These are phyloP conservation scores for Micropoecilia bifurca DNA, from an alignment of 2,797 vertebrate genomes.

Conservation along the genomic window DNA sequence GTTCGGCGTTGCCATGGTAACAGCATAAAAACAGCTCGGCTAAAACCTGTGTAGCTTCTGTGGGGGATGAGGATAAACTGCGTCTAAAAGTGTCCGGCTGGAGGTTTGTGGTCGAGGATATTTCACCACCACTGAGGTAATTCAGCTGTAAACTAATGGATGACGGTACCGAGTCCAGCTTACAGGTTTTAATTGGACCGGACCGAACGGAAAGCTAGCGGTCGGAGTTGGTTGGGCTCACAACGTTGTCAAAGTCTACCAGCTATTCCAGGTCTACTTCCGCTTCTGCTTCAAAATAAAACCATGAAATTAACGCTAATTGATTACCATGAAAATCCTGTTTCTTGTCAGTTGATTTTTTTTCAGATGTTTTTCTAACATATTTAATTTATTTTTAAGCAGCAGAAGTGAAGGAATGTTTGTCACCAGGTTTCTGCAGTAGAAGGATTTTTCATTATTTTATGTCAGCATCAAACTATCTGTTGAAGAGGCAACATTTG, in stretches of 20 bases:
- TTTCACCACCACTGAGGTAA: slow-evolving; percentile 48
- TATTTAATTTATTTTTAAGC: neutral
- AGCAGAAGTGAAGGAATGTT: neutral
- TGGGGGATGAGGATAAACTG: slow-evolving; percentile 4
- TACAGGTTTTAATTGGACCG: slow-evolving; percentile 1
- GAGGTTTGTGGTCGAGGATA: neutral
- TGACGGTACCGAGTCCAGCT: neutral
- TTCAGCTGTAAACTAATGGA: neutral
- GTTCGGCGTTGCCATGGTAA: slow-evolving; percentile 61
- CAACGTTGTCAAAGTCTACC: neutral
- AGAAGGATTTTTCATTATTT: neutral
- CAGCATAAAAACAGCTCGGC: slow-evolving; percentile 45
- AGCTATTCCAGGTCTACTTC: neutral
- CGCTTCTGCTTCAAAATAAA: slow-evolving; percentile 44
- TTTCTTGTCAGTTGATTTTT: neutral
- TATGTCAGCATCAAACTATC: neutral
- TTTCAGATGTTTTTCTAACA: neutral
- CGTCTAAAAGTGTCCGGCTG: neutral
- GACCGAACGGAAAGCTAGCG: slow-evolving; percentile 5
- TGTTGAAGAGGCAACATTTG: neutral
- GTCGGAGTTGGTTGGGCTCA: neutral
- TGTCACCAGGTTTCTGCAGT: neutral
- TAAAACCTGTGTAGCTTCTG: neutral
- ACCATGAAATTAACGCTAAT: neutral
- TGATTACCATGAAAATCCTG: no score